Base-by-base conservation (phyloP, 2,797 vertebrate species). In the Pteropus rufus region DNA sequence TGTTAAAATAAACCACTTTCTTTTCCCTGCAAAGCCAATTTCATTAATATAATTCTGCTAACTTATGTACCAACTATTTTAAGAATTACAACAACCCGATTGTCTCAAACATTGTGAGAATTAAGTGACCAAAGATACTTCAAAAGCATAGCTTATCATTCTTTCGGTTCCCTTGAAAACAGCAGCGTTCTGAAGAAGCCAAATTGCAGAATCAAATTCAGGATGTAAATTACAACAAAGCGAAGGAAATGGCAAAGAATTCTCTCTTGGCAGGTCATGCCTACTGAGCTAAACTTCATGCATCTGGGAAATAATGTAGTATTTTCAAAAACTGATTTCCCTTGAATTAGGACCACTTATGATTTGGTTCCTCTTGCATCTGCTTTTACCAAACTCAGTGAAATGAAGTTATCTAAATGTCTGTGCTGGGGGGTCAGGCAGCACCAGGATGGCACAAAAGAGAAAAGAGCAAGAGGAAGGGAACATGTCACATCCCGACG, bases 381-480 rank as follows among this genome's bases (percentile, higher is more conserved):
- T 23, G 7, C 62, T 49, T 92, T 34, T 49, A 49, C 93, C 64
- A 41, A 82, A 64, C 73, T 85, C 92, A 84, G 80, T 29, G 75
- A 97, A 98, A 97, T 18, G 44, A 97, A 98, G 69, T 82, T 69
- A 69, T 97, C 96, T 88, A 88, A 64, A 83, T 44, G 91, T 77
- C 95, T 83, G 91, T 83, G 84, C 96, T 97, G 94, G 96, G 94
- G 44, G 62, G 73, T 12, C 34, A 92, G 80, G 60, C 95, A 95
- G 93, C 49, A 79, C 85, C 90, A 95, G 97, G 65, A 91, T 87
- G 70, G 72, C 85, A 95, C 94, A 97, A 96, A 98, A 88, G 97
- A 97, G 96, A 98, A 98, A 98, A 98, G 98, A 98, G 98, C 98
- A 98, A 98, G 98, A 95, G 94, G 97, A 96, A 98, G 94, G 93